phyloP scores from a whole-genome alignment of 1,140 invertebrate species.

The Microplitis mediator region DNA sequence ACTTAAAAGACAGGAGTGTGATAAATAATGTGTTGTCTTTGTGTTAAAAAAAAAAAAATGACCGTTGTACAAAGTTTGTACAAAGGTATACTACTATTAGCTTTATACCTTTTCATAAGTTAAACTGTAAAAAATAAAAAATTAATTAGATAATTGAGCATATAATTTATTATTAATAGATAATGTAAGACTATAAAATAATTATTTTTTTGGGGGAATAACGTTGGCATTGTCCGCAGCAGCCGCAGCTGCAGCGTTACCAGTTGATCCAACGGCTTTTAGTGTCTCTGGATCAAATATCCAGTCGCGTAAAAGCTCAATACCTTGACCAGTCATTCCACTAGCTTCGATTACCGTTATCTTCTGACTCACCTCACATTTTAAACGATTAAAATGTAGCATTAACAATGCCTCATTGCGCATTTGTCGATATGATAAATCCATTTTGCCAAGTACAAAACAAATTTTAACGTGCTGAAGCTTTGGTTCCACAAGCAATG shows the following conservation, averaged over 20 bases:
- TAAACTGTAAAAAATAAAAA: conserved; percentile 41
- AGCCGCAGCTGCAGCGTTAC: conserved; percentile 16
- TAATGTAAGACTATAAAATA: not conserved
- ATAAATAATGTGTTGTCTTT: too few species aligned
- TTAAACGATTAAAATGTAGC: conserved; percentile 71
- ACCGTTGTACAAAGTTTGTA: not conserved
- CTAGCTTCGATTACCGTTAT: conserved; percentile 75
- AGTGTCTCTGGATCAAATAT: conserved; percentile 54
- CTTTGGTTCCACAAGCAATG: conserved; percentile 72
- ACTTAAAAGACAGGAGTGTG: too few species aligned
- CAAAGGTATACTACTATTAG: not conserved
- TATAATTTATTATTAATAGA: conserved; percentile 14
- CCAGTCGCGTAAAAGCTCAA: conserved; percentile 71
- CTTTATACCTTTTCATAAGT: conserved; percentile 38
- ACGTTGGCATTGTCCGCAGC: not conserved
- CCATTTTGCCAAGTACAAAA: conserved; percentile 80
- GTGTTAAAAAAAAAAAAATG: not conserved
- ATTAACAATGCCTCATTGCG: conserved; percentile 81
- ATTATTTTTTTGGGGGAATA: conserved; percentile 16
- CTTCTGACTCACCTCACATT: conserved; percentile 69
- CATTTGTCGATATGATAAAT: conserved; percentile 81
- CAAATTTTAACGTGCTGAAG: conserved; percentile 72
- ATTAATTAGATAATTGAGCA: conserved; percentile 23
- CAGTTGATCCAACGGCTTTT: conserved; percentile 27
- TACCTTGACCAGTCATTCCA: conserved; percentile 72